Evolutionary conservation across 2,113 vertebrate genomes (phyloP).

Genomic region (Antigone vipio): DNA sequence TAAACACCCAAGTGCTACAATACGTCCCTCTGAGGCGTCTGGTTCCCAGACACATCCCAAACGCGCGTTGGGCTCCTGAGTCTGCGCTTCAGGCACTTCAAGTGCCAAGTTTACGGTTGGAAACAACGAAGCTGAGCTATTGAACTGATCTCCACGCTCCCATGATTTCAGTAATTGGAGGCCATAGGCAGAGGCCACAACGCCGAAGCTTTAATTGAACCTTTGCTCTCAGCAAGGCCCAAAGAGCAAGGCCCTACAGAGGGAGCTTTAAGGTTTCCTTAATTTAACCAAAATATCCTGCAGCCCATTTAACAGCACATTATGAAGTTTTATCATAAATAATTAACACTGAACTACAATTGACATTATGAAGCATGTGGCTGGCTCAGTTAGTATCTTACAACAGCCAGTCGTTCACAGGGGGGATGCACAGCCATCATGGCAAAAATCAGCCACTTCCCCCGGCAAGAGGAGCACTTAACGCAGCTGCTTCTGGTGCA

Average conservation of each 20-base stretch:
- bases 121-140: accelerated
- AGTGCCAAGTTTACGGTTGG: not conserved
- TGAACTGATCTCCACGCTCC: not conserved
- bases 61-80: not conserved
- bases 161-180: not conserved
- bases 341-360: conserved; percentile 44
- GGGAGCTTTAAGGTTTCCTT: conserved; percentile 24
- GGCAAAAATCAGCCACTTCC: not conserved
- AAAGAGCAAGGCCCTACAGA: not conserved
- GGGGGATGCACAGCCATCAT: not conserved
- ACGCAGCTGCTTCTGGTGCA: not conserved
- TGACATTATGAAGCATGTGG: conserved; percentile 44
- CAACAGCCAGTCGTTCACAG: not conserved
- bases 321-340: conserved; percentile 59
- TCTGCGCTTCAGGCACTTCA: not conserved
- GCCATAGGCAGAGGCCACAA: not conserved
- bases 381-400: not conserved
- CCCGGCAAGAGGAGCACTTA: not conserved
- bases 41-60: not conserved
- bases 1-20: not conserved
- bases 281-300: conserved; percentile 55
- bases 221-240: not conserved
- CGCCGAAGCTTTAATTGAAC: not conserved
- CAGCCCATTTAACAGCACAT: conserved; percentile 61
- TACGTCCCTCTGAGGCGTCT: not conserved